phyloP scores from a whole-genome alignment of 2,888 invertebrate species.

The Hermaeophaga mercurialis region DNA sequence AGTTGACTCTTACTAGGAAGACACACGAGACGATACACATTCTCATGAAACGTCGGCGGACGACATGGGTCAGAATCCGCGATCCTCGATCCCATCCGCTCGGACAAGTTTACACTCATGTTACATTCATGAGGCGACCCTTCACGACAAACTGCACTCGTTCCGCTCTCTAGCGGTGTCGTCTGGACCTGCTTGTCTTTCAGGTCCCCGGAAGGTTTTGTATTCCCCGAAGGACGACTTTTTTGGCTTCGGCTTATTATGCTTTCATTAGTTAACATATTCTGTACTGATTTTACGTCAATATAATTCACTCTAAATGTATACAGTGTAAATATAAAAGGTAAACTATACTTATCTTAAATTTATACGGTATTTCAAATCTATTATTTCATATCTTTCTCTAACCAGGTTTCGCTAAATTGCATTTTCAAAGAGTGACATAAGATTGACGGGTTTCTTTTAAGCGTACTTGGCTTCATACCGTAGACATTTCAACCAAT shows the following conservation, averaged over 20 bases:
- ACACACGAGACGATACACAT: conserved; percentile 28
- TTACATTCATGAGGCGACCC: conserved; percentile 46
- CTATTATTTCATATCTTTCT: no score
- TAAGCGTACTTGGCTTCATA: no score
- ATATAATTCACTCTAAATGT: no score
- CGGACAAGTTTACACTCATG: conserved; percentile 45
- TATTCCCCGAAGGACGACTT: conserved; percentile 22
- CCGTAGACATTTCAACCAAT: no score
- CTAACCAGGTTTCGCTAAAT: no score
- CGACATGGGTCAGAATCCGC: conserved; percentile 33
- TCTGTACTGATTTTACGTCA: no score
- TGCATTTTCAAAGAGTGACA: no score
- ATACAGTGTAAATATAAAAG: no score
- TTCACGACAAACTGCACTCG: conserved; percentile 42
- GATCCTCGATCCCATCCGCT: conserved; percentile 25
- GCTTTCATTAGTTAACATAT: conserved; percentile 24
- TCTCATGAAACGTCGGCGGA: conserved; percentile 18
- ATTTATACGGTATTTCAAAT: no score
- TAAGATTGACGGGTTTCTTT: no score
- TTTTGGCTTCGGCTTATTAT: conserved; percentile 34
- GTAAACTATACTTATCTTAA: no score
- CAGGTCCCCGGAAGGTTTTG: conserved; percentile 32
- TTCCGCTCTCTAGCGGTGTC: conserved; percentile 25
- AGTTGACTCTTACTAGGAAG: conserved; percentile 15
- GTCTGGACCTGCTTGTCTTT: conserved; percentile 23